phyloP scores from a whole-genome alignment of 2,797 vertebrate species.

The Acipenser ruthenus region DNA sequence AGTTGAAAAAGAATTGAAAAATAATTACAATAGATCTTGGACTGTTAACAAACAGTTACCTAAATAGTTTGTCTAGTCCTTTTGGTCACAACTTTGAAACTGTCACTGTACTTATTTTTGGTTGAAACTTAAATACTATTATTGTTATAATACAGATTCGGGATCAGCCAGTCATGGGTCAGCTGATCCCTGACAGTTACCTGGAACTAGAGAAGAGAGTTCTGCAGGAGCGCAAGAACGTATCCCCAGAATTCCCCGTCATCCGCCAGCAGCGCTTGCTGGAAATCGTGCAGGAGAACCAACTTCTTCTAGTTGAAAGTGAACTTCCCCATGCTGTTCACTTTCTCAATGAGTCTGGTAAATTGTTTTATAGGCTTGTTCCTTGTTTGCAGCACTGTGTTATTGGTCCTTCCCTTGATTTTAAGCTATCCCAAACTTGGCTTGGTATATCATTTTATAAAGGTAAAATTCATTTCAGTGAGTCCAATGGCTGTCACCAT shows the following conservation, averaged over 20 bases:
- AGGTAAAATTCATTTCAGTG: no score
- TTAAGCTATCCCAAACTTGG: no score
- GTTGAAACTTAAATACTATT: not conserved
- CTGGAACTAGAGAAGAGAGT: slow-evolving; percentile 83
- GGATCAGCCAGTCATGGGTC: slow-evolving; percentile 86
- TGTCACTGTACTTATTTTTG: no score
- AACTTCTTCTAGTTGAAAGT: slow-evolving; percentile 81
- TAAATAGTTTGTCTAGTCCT: no score
- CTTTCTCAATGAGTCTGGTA: slow-evolving; percentile 91
- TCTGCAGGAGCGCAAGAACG: slow-evolving; percentile 66
- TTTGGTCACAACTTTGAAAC: no score
- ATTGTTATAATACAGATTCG: slow-evolving; percentile 65
- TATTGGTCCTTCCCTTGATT: no score
- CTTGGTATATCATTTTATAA: no score
- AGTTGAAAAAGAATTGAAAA: no score
- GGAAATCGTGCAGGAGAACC: slow-evolving; percentile 75
- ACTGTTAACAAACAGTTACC: no score
- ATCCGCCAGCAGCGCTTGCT: slow-evolving; percentile 68
- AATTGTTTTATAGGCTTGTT: not conserved
- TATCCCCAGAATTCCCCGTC: slow-evolving; percentile 79
- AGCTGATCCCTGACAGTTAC: slow-evolving; percentile 91
- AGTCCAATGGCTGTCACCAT: no score
- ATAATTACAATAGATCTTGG: no score
- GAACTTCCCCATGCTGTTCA: slow-evolving; percentile 84
- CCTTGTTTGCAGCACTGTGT: no score